Percentiles rank a stretch among this genome's conserved stretches.
Evolutionary conservation across 92 coral and sea anemone species (phyloP).

Genomic region (Pocillopora meandrina): DNA sequence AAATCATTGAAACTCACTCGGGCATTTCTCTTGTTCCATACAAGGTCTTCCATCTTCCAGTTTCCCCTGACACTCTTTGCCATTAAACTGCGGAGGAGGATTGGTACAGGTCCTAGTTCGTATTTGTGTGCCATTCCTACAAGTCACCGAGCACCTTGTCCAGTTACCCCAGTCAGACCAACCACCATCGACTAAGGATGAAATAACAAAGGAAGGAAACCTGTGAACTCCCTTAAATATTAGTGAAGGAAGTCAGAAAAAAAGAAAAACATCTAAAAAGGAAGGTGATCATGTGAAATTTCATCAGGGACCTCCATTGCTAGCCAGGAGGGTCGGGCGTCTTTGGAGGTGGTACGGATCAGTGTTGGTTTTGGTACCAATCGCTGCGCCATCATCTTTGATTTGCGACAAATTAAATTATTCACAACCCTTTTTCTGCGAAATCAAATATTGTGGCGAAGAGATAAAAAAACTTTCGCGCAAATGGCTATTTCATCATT

Average conservation of each 20-base stretch:
- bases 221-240: no score
- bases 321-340: no score
- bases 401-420: no score
- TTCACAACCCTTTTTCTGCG: no score
- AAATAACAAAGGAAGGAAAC: background rate
- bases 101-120: slow-evolving; percentile 35
- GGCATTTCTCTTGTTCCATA: slow-evolving; percentile 17
- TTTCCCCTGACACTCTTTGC: slow-evolving; percentile 26
- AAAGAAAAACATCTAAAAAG: background rate
- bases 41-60: slow-evolving; percentile 8
- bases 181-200: slow-evolving; percentile 33
- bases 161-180: slow-evolving; percentile 51
- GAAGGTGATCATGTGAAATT: no score
- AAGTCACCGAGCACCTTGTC: slow-evolving; percentile 42
- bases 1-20: slow-evolving; percentile 16
- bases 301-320: no score
- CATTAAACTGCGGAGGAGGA: slow-evolving; percentile 36
- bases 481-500: no score
- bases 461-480: no score
- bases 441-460: no score
- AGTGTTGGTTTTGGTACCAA: no score
- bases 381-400: no score
- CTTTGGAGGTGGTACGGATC: no score
- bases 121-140: slow-evolving; percentile 20
- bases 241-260: background rate